Conservation (phyloP, 37 sponge, comb jelly and placozoan species). For the Beroe forskalii region DNA sequence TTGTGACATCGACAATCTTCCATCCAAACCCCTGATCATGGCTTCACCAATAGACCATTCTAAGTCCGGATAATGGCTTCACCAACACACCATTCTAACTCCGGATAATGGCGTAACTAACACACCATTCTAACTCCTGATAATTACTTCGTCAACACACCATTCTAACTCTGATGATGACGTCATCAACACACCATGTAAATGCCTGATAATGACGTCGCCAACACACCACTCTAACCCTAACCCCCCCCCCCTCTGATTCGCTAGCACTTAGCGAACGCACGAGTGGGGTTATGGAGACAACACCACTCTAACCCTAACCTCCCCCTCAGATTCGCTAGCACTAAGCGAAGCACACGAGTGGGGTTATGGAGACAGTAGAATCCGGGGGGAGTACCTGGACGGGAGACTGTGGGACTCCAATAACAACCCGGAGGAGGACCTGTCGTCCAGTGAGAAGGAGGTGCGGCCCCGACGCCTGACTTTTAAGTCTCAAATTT, state of each 20-base stretch:
- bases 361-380: constrained; percentile 43
- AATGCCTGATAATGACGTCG: no score
- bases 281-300: constrained; percentile 60
- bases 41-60: no score
- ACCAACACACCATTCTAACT: no score
- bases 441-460: constrained; percentile 26
- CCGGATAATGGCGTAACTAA: no score
- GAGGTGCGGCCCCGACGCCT: neutral
- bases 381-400: neutral
- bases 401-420: neutral
- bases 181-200: no score
- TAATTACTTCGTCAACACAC: no score
- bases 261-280: constrained; percentile 36
- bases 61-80: no score
- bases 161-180: no score
- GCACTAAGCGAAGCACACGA: constrained; percentile 53
- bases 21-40: neutral
- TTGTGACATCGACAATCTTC: no score
- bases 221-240: no score
- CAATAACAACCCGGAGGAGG: neutral
- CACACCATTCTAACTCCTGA: no score
- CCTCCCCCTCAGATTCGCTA: constrained; percentile 31
- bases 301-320: no score
- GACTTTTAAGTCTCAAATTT: neutral
- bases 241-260: neutral